Evolutionary conservation across 2,888 invertebrate genomes (phyloP), one percentile per base, ranked within the genome.

Genomic region (Noctuana brunneofusca): DNA sequence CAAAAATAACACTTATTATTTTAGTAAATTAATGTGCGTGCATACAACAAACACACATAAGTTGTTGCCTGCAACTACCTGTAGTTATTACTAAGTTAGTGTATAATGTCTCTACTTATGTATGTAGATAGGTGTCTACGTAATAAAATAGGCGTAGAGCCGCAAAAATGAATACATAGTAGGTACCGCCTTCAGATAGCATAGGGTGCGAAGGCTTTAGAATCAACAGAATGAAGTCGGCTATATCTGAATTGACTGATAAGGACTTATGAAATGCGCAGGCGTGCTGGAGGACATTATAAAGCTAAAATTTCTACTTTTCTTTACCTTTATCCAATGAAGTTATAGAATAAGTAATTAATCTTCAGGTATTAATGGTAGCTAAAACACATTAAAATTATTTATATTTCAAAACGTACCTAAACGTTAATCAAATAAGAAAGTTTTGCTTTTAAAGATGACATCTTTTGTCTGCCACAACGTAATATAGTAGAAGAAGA

Each of bases 171-270:
- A 30, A 30, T 30, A 30, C 0, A 9, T 8, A 6, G 12, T 32
- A 32, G 9, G 9, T 32, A 32, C 32, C 1, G 3, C 3, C 30
- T 30, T 16, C 38, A 38, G 38, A 16, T 16, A 38, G 6, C 14
- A 38, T 38, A 38, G 38, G 6, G 8, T n/a, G 35, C 12, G 38
- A 43, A 53, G 52, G 46, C 22, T 46, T 48, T 35, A 60, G 9
- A 54, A 53, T 54, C 60, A 54, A 54, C 53, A 60, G 60, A 32
- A 60, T 60, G 60, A 60, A 60, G 60, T 54, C 24, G 9, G 54
- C 22, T 48, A 48, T 12, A 32, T 54, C 54, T 54, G 60, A 60
- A 60, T 60, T 60, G 60, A 60, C 60, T 60, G 60, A 54, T 60
- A 60, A 60, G 54, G 54, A 48, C 46, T 20, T 32, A 35, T n/a